phyloP scores from a whole-genome alignment of 2,888 invertebrate species.

The Sarcophaga subvicina region DNA sequence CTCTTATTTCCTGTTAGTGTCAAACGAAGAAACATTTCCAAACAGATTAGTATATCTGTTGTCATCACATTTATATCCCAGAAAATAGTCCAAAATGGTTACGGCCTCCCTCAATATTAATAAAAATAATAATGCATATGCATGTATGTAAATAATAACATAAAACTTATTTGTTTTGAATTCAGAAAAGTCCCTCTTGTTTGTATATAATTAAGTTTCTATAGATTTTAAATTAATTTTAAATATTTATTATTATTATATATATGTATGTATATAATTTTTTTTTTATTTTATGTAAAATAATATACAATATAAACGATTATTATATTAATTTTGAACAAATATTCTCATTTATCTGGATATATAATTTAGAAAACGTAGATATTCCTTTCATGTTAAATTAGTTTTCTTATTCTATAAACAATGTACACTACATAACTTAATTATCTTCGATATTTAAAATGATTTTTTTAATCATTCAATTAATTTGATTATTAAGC shows the following conservation, averaged over 20 bases:
- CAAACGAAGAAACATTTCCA: too few relatives aligned
- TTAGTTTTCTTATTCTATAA: neutral
- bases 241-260: neutral
- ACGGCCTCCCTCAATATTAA: too few relatives aligned
- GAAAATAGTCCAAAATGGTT: too few relatives aligned
- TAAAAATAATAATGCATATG: neutral
- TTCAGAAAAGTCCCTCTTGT: neutral
- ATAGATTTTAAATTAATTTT: neutral
- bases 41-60: too few relatives aligned
- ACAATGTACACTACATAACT: slow-evolving; percentile 24
- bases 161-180: neutral
- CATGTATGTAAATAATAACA: neutral
- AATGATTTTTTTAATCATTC: slow-evolving; percentile 3
- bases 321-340: neutral
- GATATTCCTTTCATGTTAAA: too few relatives aligned
- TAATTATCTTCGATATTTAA: neutral
- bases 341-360: neutral
- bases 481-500: neutral
- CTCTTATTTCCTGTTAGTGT: too few relatives aligned
- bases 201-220: neutral
- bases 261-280: neutral
- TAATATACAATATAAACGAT: neutral
- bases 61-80: neutral
- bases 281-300: neutral
- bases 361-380: too few relatives aligned